Evolutionary conservation across 2,888 invertebrate species (phyloP), one percentile per base, ranked within the genome.

Genomic region (Euplexia lucipara): DNA sequence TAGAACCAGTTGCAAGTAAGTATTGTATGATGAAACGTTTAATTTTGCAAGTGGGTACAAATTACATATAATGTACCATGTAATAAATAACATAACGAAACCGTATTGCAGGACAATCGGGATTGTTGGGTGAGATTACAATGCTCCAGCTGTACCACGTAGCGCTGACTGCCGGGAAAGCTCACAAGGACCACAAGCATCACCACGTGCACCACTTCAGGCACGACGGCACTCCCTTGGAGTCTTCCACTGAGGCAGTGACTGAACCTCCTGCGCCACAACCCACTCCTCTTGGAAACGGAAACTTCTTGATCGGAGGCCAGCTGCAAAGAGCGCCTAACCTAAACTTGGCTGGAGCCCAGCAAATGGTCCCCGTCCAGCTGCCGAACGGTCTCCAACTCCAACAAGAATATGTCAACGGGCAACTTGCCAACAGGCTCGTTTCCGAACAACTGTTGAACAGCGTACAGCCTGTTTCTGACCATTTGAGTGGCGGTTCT

Each of bases 151-250:
- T 98, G 18, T 98, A 98, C 91, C 96, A 96, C 66, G 97, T 98
- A 0, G 98, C 98, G 0, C 87, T 98, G 65, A 97, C 97, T 3
- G 98, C 98, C 2, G 98, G 98, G 0, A 98, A 98, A 90, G 98
- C 98, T 0, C 98, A 98, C 91, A 97, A 97, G 75, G 98, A 98
- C 85, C 98, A 98, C 91, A 98, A 98, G 85, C 98, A 98, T 85
- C 98, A 98, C 86, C 98, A 98, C 90, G 98, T 96, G 0, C 98
- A 98, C 87, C 97, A 97, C 83, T 97, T 97, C 85, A 97, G 96
- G 82, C 97, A 97, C 85, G 97, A 97, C 73, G 97, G 97, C 0
- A 95, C 94, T 16, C 96, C 96, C 16, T 89, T 97, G 14, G 96
- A 96, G 10, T 95, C 96, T 3, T 91, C 96, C 9, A 95, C 96